These are phyloP conservation scores for Tortrix viridana DNA, from an alignment of 2,888 invertebrate species.

Conservation along the genomic window DNA sequence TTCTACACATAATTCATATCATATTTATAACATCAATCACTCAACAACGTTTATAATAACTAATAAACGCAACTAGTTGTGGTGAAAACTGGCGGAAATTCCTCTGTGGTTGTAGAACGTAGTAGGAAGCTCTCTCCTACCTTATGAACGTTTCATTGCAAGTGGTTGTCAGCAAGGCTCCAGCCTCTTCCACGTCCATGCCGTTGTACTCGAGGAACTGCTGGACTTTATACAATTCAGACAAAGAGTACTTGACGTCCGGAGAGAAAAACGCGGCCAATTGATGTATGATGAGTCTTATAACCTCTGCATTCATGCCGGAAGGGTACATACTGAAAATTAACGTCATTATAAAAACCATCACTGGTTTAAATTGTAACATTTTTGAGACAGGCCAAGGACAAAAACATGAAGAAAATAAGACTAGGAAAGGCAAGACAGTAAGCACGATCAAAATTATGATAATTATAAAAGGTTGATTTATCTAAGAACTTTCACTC, in stretches of 20 bases:
- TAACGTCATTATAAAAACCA: neutral
- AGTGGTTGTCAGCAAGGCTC: constrained; percentile 49
- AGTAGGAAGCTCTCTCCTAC: constrained; percentile 46
- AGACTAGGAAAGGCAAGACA: too few relatives aligned
- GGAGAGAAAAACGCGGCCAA: constrained; percentile 60
- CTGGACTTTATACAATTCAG: constrained; percentile 54
- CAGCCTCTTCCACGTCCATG: constrained; percentile 52
- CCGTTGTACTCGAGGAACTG: constrained; percentile 55
- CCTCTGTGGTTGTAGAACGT: too few relatives aligned
- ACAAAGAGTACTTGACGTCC: constrained; percentile 48
- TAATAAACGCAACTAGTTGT: too few relatives aligned
- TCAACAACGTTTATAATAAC: too few relatives aligned
- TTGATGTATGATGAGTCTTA: constrained; percentile 50
- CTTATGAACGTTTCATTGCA: constrained; percentile 62
- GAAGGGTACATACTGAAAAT: constrained; percentile 56
- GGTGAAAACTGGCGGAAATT: too few relatives aligned
- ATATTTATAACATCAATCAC: too few relatives aligned
- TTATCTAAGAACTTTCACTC: too few relatives aligned
- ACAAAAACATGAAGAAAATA: too few relatives aligned
- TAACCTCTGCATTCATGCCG: constrained; percentile 47
- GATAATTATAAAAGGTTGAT: too few relatives aligned
- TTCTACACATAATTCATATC: too few relatives aligned
- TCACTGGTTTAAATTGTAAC: neutral
- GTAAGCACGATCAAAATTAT: too few relatives aligned
- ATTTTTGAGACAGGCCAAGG: too few relatives aligned